Conservation (phyloP, 2,888 invertebrate genomes). For the Helleia helle region DNA sequence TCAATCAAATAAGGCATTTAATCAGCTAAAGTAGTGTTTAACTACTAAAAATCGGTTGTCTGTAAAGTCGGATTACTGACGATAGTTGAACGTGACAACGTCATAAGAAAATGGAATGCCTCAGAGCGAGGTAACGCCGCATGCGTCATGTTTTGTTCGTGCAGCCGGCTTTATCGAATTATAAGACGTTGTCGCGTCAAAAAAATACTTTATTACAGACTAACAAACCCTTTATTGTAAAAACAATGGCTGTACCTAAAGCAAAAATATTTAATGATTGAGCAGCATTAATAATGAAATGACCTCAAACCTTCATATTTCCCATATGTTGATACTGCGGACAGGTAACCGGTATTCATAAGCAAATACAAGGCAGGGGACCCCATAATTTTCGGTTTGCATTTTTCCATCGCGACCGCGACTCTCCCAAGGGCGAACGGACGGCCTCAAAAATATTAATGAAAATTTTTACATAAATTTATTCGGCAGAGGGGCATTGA, state of each 20-base stretch:
- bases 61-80: no score
- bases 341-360: conserved; percentile 65
- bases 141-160: no score
- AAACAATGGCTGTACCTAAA: neutral
- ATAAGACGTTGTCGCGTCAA: no score
- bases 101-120: no score
- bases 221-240: neutral
- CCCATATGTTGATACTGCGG: conserved; percentile 47
- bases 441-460: conserved; percentile 73
- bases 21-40: no score
- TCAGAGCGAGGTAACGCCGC: no score
- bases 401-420: conserved; percentile 74
- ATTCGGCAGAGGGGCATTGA: conserved; percentile 67
- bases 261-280: conserved; percentile 21
- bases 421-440: conserved; percentile 69
- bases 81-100: no score
- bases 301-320: conserved; percentile 34
- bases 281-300: conserved; percentile 26
- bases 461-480: conserved; percentile 75
- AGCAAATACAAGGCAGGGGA: conserved; percentile 71
- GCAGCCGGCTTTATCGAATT: no score
- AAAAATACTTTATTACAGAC: no score
- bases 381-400: conserved; percentile 73
- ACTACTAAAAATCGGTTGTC: no score
- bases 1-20: no score